Base-by-base conservation (phyloP, 1,140 invertebrate species). In the Sitodiplosis mosellana region DNA sequence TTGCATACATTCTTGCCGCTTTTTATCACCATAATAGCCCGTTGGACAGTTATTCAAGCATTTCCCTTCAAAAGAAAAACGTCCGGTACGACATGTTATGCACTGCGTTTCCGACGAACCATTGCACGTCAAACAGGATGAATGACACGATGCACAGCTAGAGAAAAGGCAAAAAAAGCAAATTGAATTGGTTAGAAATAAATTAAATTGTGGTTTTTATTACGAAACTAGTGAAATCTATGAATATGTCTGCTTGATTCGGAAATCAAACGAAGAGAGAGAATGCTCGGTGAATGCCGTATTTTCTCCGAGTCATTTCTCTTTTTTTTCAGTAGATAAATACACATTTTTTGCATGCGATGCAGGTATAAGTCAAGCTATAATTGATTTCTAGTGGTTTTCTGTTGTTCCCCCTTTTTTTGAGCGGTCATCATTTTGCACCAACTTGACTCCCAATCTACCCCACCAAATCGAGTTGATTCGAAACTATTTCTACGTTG, bases 61-160 rank as follows among this genome's bases (percentile, higher is more conserved):
- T 52, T 71, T 65, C 48, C 78, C 79, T 54, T 80, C 73, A 52
- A 76, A 69, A 33, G 76, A 75, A 54, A 74, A 83, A 40, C 71
- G 67, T 49, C 77, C 77, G 33, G 72, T 59, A 40, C 72, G 73
- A 64, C 87, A 91, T 12, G 78, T 77, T 34, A 90, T 78, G 64
- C 87, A 92, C 49, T 89, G 77, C 34, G 76, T 71, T 53, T 81
- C 76, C 20, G 75, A 74, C 5, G 78, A 75, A 18, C 84, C 86
- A 52, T 74, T 80, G 59, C 87, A 92, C 1, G 85, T 86, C 53
- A 79, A 81, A 63, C 87, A 92, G 7, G 76, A 76, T 11, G 73
- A 57, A 64, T 88, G 79, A 61, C 87, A 91, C 7, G 74, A 69
- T 12, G 75, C 72, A 61, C 86, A 90, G 54, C 73, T 77, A 54